Conservation (phyloP, 1,140 invertebrate species). For the Leptinotarsa undecemlineata region DNA sequence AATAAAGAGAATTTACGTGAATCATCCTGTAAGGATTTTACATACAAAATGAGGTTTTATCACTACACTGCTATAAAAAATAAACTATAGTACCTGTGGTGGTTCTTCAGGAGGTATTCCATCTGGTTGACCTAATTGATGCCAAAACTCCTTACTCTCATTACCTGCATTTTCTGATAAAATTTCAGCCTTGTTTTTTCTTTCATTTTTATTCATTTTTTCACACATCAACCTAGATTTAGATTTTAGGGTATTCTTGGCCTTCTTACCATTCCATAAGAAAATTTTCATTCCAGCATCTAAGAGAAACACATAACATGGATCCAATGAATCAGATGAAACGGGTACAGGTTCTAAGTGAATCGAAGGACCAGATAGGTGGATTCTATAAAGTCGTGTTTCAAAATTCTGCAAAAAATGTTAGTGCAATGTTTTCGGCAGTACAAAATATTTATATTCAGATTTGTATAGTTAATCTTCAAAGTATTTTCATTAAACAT, state of each 20-base stretch:
- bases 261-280: conserved; percentile 90
- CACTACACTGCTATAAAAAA: neutral
- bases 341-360: conserved; percentile 90
- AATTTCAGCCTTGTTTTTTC: conserved; percentile 94
- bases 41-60: too few relatives aligned
- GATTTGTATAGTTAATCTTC: neutral
- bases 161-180: conserved; percentile 79
- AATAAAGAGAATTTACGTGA: too few relatives aligned
- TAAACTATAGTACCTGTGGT: conserved; percentile 35
- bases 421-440: too few relatives aligned
- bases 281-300: conserved; percentile 87
- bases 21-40: too few relatives aligned
- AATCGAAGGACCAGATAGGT: conserved; percentile 83
- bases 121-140: conserved; percentile 63
- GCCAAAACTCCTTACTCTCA: conserved; percentile 87
- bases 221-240: conserved; percentile 95
- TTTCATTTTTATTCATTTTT: conserved; percentile 98
- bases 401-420: conserved; percentile 70
- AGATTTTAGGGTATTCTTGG: conserved; percentile 93
- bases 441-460: too few relatives aligned
- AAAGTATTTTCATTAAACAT: neutral
- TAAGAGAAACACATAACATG: conserved; percentile 88
- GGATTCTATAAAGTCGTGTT: conserved; percentile 86
- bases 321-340: conserved; percentile 76
- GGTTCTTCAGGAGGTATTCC: conserved; percentile 48